Conservation (phyloP, 2,888 invertebrate species). For the Calameuta idolon region DNA sequence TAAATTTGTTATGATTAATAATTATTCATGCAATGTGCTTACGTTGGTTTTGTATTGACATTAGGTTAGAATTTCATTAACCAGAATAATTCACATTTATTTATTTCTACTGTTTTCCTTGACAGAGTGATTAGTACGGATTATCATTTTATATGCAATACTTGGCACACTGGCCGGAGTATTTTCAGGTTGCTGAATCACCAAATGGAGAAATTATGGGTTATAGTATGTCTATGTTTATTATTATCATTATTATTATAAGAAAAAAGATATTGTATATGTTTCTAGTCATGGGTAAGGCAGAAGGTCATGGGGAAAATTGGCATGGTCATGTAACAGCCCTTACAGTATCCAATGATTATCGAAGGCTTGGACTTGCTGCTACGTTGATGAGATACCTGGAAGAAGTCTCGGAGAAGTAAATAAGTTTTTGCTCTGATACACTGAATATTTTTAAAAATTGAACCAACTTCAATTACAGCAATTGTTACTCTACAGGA, state of each 20-base stretch:
- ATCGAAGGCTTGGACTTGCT: constrained; percentile 91
- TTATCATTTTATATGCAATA: constrained; percentile 97
- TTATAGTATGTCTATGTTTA: constrained; percentile 81
- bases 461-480: background rate
- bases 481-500: constrained; percentile 73
- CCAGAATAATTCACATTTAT: background rate
- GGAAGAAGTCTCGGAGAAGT: constrained; percentile 97
- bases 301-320: constrained; percentile 94
- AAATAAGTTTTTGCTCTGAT: constrained; percentile 49
- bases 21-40: background rate
- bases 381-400: constrained; percentile 93
- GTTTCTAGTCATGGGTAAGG: constrained; percentile 96
- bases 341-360: constrained; percentile 94
- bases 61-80: background rate
- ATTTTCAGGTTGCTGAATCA: constrained; percentile 97
- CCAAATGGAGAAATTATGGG: constrained; percentile 98
- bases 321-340: constrained; percentile 99
- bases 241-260: background rate
- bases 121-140: constrained; percentile 74
- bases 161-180: constrained; percentile 98
- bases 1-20: background rate
- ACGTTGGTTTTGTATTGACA: background rate
- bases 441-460: background rate
- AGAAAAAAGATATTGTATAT: background rate
- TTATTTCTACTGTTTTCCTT: constrained; percentile 21